Base-by-base conservation (phyloP, 2,113 vertebrate species). In the Delphinus delphis region DNA sequence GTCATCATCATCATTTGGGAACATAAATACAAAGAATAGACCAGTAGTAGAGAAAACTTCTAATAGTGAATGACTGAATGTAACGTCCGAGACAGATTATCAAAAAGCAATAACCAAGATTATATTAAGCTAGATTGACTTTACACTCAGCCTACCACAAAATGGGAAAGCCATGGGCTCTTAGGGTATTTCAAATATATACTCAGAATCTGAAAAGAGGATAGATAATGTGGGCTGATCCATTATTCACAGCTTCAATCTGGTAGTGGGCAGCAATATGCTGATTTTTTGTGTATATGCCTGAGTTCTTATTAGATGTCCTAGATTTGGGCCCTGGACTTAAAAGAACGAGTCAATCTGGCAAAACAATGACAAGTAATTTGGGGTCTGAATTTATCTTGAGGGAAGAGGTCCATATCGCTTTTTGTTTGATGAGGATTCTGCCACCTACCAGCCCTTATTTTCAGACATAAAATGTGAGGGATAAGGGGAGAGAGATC, bases 381-480 rank as follows among this genome's bases (percentile, higher is more conserved):
- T 80, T 90, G 5, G 26, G 26, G 1, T 89, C 63, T 89, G 31
- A 91, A 85, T 71, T 91, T 47, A 33, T 65, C n/a, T 77, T 77
- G 65, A 58, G 87, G 44, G 6, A 79, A 94, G 93, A 88, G 53
- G 12, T 21, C 4, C 13, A 21, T 68, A 63, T 83, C 21, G 76
- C 12, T 88, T 74, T 8, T 68, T 76, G 8, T 80, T 92, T 90
- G 77, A 67, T 90, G 68, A 93, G 21, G 38, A 20, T 5, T 85
- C 36, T 82, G 10, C 15, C 1, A 25, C 33, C 31, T 53, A 86
- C 18, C 3, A 60, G 23, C 10, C 5, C 26, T 70, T 77, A 53
- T 93, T 93, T 97, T 92, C 28, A 87, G 20, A 77, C 36, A 76
- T 23, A 70, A 96, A 94, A 86, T 55, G 7, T 53, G 53, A 88